These are phyloP conservation scores for Laterallus jamaicensis DNA, from an alignment of 2,113 vertebrate species.

Conservation along the genomic window DNA sequence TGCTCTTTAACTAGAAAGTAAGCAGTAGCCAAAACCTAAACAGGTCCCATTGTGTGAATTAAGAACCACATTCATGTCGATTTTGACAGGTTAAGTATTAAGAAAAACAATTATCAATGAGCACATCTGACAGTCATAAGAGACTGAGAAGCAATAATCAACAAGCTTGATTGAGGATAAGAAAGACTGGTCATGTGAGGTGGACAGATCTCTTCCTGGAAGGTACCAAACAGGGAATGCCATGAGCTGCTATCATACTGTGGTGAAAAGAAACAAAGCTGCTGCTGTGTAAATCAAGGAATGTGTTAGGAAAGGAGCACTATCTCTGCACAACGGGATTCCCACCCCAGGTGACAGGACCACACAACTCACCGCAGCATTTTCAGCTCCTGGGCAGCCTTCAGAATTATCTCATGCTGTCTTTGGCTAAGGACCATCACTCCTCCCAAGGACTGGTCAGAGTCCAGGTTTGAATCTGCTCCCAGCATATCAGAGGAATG, in stretches of 20 bases:
- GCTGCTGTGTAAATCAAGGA: not conserved
- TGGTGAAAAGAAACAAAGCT: not conserved
- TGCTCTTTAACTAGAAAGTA: not conserved
- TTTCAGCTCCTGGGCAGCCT: slow-evolving; percentile 98
- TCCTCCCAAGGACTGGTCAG: slow-evolving; percentile 75
- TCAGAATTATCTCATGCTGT: slow-evolving; percentile 98
- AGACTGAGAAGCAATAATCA: not conserved
- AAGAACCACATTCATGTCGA: not conserved
- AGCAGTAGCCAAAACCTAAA: not conserved
- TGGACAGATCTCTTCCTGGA: not conserved
- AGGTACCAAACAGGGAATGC: not conserved
- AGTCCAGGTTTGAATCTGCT: slow-evolving; percentile 76
- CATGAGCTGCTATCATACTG: not conserved
- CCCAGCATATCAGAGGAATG: slow-evolving; percentile 77
- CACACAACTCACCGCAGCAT: slow-evolving; percentile 88
- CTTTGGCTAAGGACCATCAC: slow-evolving; percentile 96
- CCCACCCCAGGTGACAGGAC: not conserved
- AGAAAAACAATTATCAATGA: not conserved
- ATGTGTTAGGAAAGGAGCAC: not conserved
- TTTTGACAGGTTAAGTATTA: not conserved
- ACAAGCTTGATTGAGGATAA: not conserved
- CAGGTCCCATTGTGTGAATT: not conserved
- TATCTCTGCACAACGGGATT: not conserved
- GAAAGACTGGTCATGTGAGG: not conserved
- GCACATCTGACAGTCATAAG: not conserved